A percentile compares a stretch with the other conserved stretches of the same genome.
Evolutionary conservation across 1,140 invertebrate genomes (phyloP).

Genomic region (Aphaenogaster ashmeadi): DNA sequence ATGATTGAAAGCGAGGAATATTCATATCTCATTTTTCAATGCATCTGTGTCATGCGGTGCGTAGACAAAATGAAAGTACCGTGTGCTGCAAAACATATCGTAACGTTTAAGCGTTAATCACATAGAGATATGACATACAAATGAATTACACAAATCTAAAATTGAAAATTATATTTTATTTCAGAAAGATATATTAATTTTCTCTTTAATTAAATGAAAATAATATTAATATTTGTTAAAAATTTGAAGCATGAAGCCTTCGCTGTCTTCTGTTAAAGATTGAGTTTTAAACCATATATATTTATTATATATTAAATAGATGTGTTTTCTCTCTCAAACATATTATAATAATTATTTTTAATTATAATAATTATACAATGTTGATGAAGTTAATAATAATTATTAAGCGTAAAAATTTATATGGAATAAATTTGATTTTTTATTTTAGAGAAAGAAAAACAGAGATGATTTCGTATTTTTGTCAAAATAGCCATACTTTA

Average conservation of each 20-base stretch:
- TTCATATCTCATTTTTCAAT: background rate
- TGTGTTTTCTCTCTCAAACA: background rate
- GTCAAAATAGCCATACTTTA: background rate
- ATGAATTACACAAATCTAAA: background rate
- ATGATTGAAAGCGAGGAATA: slow-evolving; percentile 38
- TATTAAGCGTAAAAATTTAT: background rate
- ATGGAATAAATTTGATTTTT: background rate
- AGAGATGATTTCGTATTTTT: background rate
- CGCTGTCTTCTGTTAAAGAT: background rate
- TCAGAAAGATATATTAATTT: background rate
- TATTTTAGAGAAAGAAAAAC: background rate
- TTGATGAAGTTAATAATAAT: background rate
- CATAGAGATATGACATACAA: background rate
- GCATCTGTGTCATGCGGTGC: background rate
- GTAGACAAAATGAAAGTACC: background rate
- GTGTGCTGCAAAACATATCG: background rate
- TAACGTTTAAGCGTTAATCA: background rate
- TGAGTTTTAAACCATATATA: background rate
- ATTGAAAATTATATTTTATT: slow-evolving; percentile 11
- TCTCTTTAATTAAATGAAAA: background rate
- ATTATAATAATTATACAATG: background rate
- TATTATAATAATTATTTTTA: background rate
- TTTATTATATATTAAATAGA: background rate
- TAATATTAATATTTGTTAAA: slow-evolving; percentile 22
- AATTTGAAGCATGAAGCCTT: background rate